A percentile compares a stretch with the other conserved stretches of the same genome.
These are phyloP conservation scores for Emys orbicularis DNA, from an alignment of 2,797 vertebrate genomes.

Conservation along the genomic window DNA sequence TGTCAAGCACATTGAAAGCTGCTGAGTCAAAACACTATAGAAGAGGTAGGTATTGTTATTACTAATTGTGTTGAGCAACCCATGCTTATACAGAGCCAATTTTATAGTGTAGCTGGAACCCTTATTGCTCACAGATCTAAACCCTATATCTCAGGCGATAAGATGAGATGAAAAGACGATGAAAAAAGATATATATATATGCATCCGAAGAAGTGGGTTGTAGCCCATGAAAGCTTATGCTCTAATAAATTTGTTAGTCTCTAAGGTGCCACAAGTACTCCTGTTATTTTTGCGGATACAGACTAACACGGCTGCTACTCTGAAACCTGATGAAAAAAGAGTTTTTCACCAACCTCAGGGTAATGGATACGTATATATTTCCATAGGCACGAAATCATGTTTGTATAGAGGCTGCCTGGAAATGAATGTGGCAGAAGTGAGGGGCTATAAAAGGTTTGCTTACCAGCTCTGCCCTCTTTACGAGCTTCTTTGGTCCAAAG, in stretches of 20 bases:
- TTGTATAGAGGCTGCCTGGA: conserved; percentile 10
- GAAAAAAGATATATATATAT: too few species aligned
- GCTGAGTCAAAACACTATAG: background rate
- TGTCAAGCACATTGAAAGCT: background rate
- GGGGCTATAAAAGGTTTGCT: background rate
- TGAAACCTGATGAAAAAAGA: rapidly evolving
- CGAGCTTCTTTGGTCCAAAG: conserved; percentile 23
- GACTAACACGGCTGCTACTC: too few species aligned
- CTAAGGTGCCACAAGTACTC: too few species aligned
- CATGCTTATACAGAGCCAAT: rapidly evolving
- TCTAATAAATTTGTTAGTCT: too few species aligned
- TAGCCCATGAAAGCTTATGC: too few species aligned
- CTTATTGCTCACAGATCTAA: background rate
- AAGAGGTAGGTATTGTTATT: background rate
- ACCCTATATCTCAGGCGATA: background rate
- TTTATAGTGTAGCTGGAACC: background rate
- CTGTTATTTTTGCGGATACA: too few species aligned
- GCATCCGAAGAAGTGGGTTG: too few species aligned
- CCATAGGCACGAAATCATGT: background rate
- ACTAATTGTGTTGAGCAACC: background rate
- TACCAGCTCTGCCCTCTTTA: conserved; percentile 26
- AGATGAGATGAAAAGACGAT: background rate
- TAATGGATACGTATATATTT: background rate
- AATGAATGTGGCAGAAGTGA: background rate
- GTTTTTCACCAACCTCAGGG: background rate